Conservation (phyloP, 2,113 vertebrate species). For the Limnothrissa miodon region DNA sequence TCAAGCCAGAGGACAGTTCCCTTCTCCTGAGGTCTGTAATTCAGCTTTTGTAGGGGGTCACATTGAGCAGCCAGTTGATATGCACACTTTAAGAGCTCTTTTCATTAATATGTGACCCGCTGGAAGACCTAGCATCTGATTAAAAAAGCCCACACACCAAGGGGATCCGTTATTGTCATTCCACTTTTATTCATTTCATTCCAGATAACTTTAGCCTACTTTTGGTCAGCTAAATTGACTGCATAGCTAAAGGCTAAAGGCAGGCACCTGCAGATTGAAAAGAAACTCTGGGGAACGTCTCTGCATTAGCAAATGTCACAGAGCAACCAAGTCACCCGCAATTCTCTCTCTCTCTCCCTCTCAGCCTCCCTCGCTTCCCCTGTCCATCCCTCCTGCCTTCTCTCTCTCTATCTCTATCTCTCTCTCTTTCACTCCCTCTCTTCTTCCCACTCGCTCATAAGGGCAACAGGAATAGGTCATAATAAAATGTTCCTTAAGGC, state of each 20-base stretch:
- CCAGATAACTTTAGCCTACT: slow-evolving; percentile 52
- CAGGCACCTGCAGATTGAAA: slow-evolving; percentile 50
- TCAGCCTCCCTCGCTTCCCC: not conserved
- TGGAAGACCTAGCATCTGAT: slow-evolving; percentile 28
- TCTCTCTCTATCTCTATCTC: not conserved
- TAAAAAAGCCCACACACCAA: not conserved
- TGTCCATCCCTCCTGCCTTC: not conserved
- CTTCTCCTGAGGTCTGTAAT: slow-evolving; percentile 35
- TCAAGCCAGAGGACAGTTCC: slow-evolving; percentile 41
- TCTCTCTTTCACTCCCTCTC: not conserved
- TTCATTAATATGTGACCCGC: slow-evolving; percentile 51
- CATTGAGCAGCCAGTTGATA: slow-evolving; percentile 35
- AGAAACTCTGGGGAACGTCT: slow-evolving; percentile 39
- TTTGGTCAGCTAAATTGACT: slow-evolving; percentile 46
- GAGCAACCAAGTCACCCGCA: slow-evolving; percentile 36
- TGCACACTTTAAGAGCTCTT: slow-evolving; percentile 28
- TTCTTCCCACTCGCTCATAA: not conserved
- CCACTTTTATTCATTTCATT: slow-evolving; percentile 48
- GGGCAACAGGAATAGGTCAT: slow-evolving; percentile 13
- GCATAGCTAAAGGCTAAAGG: slow-evolving; percentile 48
- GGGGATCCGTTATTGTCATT: slow-evolving; percentile 46
- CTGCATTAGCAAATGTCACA: slow-evolving; percentile 54
- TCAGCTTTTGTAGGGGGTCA: slow-evolving; percentile 34
- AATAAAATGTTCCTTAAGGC: slow-evolving; percentile 20
- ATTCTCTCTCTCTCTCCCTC: not conserved